phyloP scores from a whole-genome alignment of 2,113 vertebrate genomes.

The Bos indicus region DNA sequence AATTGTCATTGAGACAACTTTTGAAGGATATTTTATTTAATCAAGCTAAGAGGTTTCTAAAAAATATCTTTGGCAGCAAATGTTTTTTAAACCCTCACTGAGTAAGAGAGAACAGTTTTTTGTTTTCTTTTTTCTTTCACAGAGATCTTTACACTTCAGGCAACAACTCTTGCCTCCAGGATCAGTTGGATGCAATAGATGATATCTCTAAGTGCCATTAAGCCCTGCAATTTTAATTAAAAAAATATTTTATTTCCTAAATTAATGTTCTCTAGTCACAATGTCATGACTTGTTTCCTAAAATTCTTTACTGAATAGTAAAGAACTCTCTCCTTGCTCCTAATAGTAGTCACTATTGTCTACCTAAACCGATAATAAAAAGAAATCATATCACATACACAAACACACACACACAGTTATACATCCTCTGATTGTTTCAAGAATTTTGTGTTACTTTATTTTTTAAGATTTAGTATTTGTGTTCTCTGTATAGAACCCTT shows the following conservation, averaged over 20 bases:
- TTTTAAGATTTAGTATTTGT: background rate
- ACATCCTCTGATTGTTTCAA: background rate
- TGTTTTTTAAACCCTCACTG: background rate
- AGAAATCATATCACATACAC: background rate
- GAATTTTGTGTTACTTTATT: background rate
- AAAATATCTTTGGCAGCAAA: conserved; percentile 25
- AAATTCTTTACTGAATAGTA: background rate
- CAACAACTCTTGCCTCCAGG: background rate
- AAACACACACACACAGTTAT: background rate
- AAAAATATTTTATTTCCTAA: conserved; percentile 17
- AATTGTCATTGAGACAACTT: background rate
- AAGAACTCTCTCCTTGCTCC: background rate
- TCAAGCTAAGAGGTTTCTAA: conserved; percentile 30
- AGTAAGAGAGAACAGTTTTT: background rate
- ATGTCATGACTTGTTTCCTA: background rate
- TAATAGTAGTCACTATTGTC: background rate
- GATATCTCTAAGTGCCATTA: background rate
- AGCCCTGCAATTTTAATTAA: background rate
- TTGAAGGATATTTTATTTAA: conserved; percentile 30
- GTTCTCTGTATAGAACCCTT: background rate
- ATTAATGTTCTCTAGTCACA: background rate
- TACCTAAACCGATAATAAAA: background rate
- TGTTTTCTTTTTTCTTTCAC: background rate
- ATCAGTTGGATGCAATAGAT: background rate
- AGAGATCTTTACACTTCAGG: background rate